A percentile compares a stretch with the other conserved stretches of the same genome.
These are phyloP conservation scores for Oncorhynchus tshawytscha DNA, from an alignment of 2,113 vertebrate species.

Conservation along the genomic window DNA sequence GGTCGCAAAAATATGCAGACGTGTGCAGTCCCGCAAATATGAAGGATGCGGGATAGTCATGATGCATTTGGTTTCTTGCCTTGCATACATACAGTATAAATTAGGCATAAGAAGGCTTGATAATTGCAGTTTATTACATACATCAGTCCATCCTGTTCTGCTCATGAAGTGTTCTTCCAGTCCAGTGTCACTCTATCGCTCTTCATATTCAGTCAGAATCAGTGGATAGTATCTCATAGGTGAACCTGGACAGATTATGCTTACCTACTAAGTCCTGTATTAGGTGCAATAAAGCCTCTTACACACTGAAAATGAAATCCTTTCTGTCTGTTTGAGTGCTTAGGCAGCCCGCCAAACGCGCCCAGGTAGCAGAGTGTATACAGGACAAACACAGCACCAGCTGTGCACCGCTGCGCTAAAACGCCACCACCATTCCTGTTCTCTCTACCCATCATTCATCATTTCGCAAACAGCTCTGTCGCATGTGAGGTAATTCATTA, in stretches of 20 bases:
- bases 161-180: background rate
- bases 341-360: conserved; percentile 66
- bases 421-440: conserved; percentile 56
- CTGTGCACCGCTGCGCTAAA: conserved; percentile 47
- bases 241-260: conserved; percentile 70
- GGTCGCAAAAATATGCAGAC: too few relatives aligned
- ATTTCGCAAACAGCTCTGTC: conserved; percentile 66
- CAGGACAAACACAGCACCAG: conserved; percentile 62
- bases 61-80: too few relatives aligned
- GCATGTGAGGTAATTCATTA: conserved; percentile 72
- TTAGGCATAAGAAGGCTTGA: too few relatives aligned
- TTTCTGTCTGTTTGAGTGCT: conserved; percentile 62
- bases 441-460: conserved; percentile 61
- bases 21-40: too few relatives aligned
- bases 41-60: too few relatives aligned
- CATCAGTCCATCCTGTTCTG: background rate
- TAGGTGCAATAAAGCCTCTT: conserved; percentile 55
- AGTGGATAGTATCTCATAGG: conserved; percentile 62
- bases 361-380: conserved; percentile 71
- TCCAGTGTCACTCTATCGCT: background rate
- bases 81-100: too few relatives aligned
- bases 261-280: conserved; percentile 73
- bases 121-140: background rate
- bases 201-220: conserved; percentile 20
- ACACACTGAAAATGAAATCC: conserved; percentile 53